A percentile compares a stretch with the other conserved stretches of the same genome.
Evolutionary conservation across 1,140 invertebrate genomes (phyloP).

Genomic region (Helicoverpa armigera): DNA sequence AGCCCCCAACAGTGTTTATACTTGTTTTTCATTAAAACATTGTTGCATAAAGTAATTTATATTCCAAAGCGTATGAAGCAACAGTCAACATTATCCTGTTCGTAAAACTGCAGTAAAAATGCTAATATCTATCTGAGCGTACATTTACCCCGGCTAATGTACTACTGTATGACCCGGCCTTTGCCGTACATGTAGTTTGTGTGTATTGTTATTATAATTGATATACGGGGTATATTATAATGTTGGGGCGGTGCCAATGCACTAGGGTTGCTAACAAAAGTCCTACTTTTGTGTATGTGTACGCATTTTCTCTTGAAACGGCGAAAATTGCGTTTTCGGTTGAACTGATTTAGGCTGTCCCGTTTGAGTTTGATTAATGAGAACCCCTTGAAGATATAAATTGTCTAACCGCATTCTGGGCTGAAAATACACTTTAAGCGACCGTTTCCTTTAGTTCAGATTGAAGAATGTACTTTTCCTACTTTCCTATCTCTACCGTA

Average conservation of each 20-base stretch:
- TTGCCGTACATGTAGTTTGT: background rate
- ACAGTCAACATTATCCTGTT: background rate
- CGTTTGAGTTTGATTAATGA: too few relatives aligned
- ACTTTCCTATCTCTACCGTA: too few relatives aligned
- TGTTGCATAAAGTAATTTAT: constrained; percentile 8
- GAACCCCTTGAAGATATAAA: too few relatives aligned
- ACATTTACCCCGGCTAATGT: constrained; percentile 18
- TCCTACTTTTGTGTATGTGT: background rate
- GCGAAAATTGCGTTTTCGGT: too few relatives aligned
- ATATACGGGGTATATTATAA: constrained; percentile 4
- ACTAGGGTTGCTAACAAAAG: background rate
- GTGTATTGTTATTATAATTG: constrained; percentile 29
- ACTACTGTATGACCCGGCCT: background rate
- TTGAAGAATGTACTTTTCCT: too few relatives aligned
- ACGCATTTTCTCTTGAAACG: too few relatives aligned
- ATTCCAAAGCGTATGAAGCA: background rate
- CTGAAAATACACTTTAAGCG: too few relatives aligned
- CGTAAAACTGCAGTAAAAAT: constrained; percentile 28
- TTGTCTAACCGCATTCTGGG: too few relatives aligned
- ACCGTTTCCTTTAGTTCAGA: too few relatives aligned
- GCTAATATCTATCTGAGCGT: constrained; percentile 2
- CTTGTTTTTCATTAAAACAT: background rate
- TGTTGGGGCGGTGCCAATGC: constrained; percentile 27
- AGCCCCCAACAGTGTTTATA: too few relatives aligned
- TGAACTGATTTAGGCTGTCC: too few relatives aligned